Base-by-base conservation (phyloP, 2,888 invertebrate genomes). In the Diloba caeruleocephala region DNA sequence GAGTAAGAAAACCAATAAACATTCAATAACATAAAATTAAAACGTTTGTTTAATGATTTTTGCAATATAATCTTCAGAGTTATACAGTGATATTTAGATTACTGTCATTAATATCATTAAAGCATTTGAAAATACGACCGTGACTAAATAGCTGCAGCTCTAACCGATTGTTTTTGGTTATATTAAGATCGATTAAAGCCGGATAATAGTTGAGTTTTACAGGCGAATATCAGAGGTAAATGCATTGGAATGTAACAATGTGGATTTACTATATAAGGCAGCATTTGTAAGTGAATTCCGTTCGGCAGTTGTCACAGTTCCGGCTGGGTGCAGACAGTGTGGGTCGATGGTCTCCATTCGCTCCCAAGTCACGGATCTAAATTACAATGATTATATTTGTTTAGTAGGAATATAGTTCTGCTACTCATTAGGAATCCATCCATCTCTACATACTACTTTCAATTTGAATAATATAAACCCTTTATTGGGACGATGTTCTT, bases 301-400 rank as follows among this genome's bases (percentile, higher is more conserved):
- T 67, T 67, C 54, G 54, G 45, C 56, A 55, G 62, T 61, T 68
- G 75, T 70, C 76, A 74, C 33, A 64, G 76, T 77, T 79, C 80
- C 78, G 80, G 71, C 69, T 76, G 45, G 55, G 38, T 64, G 59
- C 55, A 63, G 41, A 53, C 53, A 48, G 34, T 17, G 36, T 50
- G 48, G 61, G 67, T 46, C 58, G 51, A 36, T n/a, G 17, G 34
- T 57, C 34, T 36, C 26, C 44, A 64, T 28, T 33, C 5, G 17
- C 37, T 65, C 34, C 34, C 33, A 26, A 33, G 13, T 31, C 14
- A 21, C 13, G 10, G 14, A 38, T 42, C 23, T 28, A 17, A 5
- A 31, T 9, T 10, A 32, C 8, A 6, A 39, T 28, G 34, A 9
- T 9, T 61, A 17, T 21, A 26, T 50, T 28, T 17, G 12, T 3